These are phyloP conservation scores for Rhinolophus ferrumequinum DNA, from an alignment of 2,113 vertebrate species.

Conservation along the genomic window DNA sequence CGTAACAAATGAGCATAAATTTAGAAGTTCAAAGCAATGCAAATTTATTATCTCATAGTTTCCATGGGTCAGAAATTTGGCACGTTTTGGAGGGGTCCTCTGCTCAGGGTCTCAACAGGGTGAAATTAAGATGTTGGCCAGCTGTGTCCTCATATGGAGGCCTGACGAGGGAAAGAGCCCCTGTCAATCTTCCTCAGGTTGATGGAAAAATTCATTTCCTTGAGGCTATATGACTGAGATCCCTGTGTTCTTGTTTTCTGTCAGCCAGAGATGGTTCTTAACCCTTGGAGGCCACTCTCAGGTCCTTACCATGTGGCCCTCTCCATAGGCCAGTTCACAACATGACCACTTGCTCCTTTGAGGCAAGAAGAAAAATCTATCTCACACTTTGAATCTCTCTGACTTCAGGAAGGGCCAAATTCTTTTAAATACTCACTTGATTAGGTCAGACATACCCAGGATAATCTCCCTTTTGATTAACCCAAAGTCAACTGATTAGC, in stretches of 20 bases:
- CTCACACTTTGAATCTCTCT: not conserved
- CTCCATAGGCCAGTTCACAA: not conserved
- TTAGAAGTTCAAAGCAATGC: not conserved
- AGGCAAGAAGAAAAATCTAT: not conserved
- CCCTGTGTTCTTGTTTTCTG: not conserved
- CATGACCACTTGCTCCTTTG: not conserved
- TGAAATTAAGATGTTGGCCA: not conserved
- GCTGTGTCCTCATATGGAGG: not conserved
- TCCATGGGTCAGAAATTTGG: not conserved
- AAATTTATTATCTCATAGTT: not conserved
- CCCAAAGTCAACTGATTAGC: not conserved
- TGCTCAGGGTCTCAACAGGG: not conserved
- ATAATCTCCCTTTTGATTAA: not conserved
- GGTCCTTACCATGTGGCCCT: not conserved
- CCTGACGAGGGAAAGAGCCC: not conserved
- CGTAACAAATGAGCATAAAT: slow-evolving; percentile 16
- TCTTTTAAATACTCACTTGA: not conserved
- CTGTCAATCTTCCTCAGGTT: not conserved
- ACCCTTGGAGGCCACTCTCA: not conserved
- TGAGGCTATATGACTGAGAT: not conserved
- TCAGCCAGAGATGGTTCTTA: not conserved
- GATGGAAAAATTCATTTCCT: not conserved
- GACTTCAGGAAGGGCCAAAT: not conserved
- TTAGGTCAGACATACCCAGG: not conserved
- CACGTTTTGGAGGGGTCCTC: not conserved